Evolutionary conservation across 37 sponge, comb jelly and placozoan genomes (phyloP), one percentile per base, ranked within the genome.

Genomic region (Beroe forskalii): DNA sequence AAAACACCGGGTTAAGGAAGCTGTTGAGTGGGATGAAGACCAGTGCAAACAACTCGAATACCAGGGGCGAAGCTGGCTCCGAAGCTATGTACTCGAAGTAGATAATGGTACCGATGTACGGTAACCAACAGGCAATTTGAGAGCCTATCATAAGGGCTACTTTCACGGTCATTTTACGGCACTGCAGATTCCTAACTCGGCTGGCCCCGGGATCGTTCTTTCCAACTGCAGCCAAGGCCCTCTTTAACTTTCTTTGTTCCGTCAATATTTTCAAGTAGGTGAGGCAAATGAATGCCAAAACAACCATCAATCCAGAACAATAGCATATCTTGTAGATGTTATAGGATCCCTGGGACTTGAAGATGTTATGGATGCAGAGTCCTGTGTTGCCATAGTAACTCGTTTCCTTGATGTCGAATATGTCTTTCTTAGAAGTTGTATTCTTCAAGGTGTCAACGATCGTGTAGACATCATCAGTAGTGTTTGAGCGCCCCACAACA

Each of bases 41-140:
- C 55, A 80, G 20, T 14, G 55, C 55, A n/a, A 80, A 24, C 86
- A 40, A 4, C 27, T 80, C 86, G 40, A 30, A 80, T 22, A 80
- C 2, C 24, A 3, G n/a, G 3, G 86, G 55, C 3, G 55, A 1
- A 44, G 86, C 40, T 38, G 22, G 12, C 19, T 41, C 55, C 1
- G 2, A n/a, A 80, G 4, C n/a, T 0, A 41, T 24, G 6, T 22
- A 14, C n/a, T 42, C 40, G 55, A n/a, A 80, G n/a, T n/a, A n/a
- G 40, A 41, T 9, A 24, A 30, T 37, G 27, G 86, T 23, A 12
- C 44, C 55, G 44, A 80, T 80, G 48, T 28, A 80, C 20, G 86
- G 14, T 37, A 42, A 23, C 86, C 86, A 80, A n/a, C 55, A 23
- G 1, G 31, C 86, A 6, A 44, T n/a, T 25, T 80, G 86, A n/a